These are phyloP conservation scores for Pocillopora damicornis DNA, from an alignment of 64 coral and sea anemone genomes.

Conservation along the genomic window DNA sequence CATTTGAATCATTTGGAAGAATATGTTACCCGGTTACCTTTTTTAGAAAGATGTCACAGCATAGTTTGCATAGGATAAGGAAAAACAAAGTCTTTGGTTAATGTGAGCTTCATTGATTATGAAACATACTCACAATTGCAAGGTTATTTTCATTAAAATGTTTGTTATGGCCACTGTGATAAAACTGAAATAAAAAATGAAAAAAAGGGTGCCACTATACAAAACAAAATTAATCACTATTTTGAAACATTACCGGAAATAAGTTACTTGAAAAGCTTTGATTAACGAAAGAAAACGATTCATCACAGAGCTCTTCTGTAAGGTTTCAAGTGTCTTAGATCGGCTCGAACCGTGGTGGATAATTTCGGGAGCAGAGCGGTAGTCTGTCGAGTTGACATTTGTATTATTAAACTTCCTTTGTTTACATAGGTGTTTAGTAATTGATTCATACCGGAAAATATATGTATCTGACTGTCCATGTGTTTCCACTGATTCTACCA, in stretches of 20 bases:
- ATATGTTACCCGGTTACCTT: no score
- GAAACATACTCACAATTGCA: background rate
- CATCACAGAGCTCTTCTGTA: background rate
- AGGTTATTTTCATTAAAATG: background rate
- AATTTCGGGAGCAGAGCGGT: background rate
- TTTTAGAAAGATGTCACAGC: background rate
- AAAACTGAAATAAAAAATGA: background rate
- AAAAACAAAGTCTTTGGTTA: background rate
- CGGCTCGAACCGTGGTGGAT: background rate
- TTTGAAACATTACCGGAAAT: background rate
- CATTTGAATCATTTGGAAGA: no score
- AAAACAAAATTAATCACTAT: background rate
- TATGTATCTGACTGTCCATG: background rate
- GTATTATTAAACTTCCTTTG: constrained; percentile 9
- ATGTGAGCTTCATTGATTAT: background rate
- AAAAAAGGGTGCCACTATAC: background rate
- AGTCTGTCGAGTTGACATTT: background rate
- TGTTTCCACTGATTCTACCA: no score
- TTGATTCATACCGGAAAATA: background rate
- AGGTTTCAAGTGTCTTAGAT: no score
- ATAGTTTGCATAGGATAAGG: background rate
- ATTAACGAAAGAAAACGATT: background rate
- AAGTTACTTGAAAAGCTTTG: background rate
- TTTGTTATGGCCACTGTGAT: background rate
- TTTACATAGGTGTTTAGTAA: background rate